Conservation (phyloP, 1,140 invertebrate species). For the Drosophila baimaii region DNA sequence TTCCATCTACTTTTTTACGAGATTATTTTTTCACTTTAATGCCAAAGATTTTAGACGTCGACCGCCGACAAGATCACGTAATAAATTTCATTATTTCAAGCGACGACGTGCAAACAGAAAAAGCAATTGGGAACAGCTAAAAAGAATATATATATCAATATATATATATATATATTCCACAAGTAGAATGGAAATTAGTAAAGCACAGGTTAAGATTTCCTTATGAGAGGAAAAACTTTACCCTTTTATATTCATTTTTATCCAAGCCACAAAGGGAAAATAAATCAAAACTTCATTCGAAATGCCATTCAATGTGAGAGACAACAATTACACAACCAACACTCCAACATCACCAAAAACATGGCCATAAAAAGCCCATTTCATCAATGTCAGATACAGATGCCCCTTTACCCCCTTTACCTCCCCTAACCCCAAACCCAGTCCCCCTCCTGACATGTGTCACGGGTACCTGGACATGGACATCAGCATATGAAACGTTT, state of each 20-base stretch:
- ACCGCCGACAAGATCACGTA: constrained; percentile 57
- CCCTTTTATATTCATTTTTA: constrained; percentile 16
- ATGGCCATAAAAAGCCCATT: constrained; percentile 73
- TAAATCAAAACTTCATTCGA: constrained; percentile 37
- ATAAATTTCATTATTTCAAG: constrained; percentile 65
- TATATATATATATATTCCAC: neutral
- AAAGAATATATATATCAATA: neutral
- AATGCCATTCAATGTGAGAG: constrained; percentile 48
- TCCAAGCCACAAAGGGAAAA: neutral
- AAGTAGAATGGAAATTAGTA: neutral
- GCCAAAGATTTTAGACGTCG: constrained; percentile 25
- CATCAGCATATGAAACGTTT: constrained; percentile 42
- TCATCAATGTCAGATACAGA: constrained; percentile 71
- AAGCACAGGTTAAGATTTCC: too few relatives aligned
- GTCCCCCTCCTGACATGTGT: constrained; percentile 49
- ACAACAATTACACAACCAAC: constrained; percentile 76
- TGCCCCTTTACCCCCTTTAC: constrained; percentile 2
- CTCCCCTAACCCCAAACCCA: neutral
- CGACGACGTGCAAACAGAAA: constrained; percentile 27
- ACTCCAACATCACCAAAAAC: constrained; percentile 39
- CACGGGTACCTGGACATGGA: constrained; percentile 58
- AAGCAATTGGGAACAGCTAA: constrained; percentile 3
- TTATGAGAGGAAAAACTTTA: neutral
- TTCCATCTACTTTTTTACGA: constrained; percentile 60
- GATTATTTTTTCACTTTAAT: constrained; percentile 45